Evolutionary conservation across 2,888 invertebrate species (phyloP), one percentile per base, ranked within the genome.

Genomic region (Thumatha senex): DNA sequence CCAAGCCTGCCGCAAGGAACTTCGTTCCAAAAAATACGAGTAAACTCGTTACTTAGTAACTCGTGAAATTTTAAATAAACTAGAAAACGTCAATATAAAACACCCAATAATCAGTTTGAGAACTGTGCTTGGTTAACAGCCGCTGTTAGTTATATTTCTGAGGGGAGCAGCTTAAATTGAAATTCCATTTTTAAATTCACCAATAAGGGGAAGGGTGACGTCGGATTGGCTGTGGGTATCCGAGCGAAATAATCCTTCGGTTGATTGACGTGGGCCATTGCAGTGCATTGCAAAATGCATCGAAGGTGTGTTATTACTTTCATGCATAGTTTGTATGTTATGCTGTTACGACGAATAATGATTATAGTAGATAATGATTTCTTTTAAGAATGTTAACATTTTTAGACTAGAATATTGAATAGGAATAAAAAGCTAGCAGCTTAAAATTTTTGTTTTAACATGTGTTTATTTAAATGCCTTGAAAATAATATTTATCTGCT

Each of bases 141-240:
- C 76, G 77, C 72, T 80, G 84, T 78, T 83, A 74, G 78, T 67
- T 78, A 74, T 70, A 74, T 76, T 74, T 24, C 18, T 70, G 74
- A 84, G 86, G 89, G 88, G 89, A 89, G 79, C 78, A 75, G 80
- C 86, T 89, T 83, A 85, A 87, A 87, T 86, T 85, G 80, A 82
- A 89, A 86, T 89, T 86, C 86, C 84, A 82, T 88, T 88, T 90
- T 88, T 78, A 85, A 88, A 89, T 87, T 86, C 85, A 86, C 89
- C 89, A 87, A 89, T 88, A 79, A 75, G 82, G 86, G 84, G 84
- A 86, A 79, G 86, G 86, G 86, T 79, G 78, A 24, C 18, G 18
- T 24, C 63, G 84, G 88, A 89, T 90, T 89, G 90, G 90, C 77
- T 80, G 77, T 56, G 76, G 70, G 78, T 82, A 82, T 77, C 80